phyloP scores from a whole-genome alignment of 2,888 invertebrate species.

The Sphinx pinastri region DNA sequence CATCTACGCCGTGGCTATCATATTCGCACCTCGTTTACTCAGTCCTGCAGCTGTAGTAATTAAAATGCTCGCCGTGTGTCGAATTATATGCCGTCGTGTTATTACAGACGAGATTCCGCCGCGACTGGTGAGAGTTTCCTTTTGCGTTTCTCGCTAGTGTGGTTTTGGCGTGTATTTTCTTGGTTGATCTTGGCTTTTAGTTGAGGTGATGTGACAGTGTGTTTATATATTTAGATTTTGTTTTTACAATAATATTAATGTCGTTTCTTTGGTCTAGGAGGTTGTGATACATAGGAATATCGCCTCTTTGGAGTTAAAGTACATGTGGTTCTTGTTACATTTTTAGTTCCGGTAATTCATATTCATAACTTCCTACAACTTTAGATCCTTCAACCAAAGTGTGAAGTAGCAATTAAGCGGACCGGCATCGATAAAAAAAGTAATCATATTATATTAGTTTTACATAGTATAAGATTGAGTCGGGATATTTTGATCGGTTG shows the following conservation, averaged over 20 bases:
- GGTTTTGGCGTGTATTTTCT: neutral
- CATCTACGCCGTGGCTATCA: constrained; percentile 4
- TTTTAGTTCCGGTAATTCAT: too few species aligned
- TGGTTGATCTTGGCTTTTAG: neutral
- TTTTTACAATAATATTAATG: neutral
- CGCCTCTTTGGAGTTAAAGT: too few species aligned
- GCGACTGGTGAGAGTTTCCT: constrained; percentile 7
- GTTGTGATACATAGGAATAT: too few species aligned
- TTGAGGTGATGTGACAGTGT: neutral
- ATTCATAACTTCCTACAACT: too few species aligned
- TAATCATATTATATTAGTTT: too few species aligned
- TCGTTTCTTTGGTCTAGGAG: too few species aligned
- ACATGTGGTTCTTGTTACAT: too few species aligned
- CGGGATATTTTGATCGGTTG: too few species aligned
- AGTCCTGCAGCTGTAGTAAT: constrained; percentile 26
- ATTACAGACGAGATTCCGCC: constrained; percentile 22
- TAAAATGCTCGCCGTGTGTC: constrained; percentile 25
- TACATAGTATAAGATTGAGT: too few species aligned
- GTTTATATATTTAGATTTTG: neutral
- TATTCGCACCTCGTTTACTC: constrained; percentile 25
- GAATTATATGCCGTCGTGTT: constrained; percentile 23
- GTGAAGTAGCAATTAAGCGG: too few species aligned
- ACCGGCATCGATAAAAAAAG: too few species aligned
- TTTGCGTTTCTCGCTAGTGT: neutral
- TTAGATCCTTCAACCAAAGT: too few species aligned